Conservation (phyloP, 2,113 vertebrate species). For the Junco hyemalis region DNA sequence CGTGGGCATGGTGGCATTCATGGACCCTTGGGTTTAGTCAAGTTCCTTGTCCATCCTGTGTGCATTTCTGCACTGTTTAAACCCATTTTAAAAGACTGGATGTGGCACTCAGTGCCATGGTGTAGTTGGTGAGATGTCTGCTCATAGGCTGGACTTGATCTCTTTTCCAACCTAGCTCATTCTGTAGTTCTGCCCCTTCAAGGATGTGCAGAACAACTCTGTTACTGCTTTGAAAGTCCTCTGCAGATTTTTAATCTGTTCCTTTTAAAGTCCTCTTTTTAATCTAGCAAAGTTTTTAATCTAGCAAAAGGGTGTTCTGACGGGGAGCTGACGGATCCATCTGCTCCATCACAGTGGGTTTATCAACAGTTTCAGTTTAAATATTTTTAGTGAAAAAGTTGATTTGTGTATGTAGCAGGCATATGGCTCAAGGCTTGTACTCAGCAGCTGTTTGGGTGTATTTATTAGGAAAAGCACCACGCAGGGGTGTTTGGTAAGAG, state of each 20-base stretch:
- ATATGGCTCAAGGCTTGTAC: background rate
- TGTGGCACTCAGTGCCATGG: accelerated
- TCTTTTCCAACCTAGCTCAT: background rate
- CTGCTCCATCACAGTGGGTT: background rate
- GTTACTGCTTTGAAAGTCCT: no score
- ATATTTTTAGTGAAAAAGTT: background rate
- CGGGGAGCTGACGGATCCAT: background rate
- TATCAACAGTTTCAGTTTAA: background rate
- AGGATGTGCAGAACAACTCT: background rate
- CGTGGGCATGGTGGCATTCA: accelerated
- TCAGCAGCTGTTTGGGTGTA: constrained; percentile 15
- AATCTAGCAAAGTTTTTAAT: background rate
- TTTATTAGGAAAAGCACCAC: background rate
- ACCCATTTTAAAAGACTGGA: accelerated
- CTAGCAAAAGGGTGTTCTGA: background rate
- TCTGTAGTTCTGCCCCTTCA: background rate
- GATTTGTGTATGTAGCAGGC: background rate
- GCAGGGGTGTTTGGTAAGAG: background rate
- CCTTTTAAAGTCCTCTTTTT: background rate
- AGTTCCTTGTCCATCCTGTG: background rate
- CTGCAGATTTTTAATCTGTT: no score
- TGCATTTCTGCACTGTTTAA: accelerated
- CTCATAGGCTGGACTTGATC: background rate
- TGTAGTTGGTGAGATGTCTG: background rate
- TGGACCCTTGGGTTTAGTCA: background rate